Evolutionary conservation across 2,888 invertebrate species (phyloP), one percentile per base, ranked within the genome.

Genomic region (Laspeyria flexula): DNA sequence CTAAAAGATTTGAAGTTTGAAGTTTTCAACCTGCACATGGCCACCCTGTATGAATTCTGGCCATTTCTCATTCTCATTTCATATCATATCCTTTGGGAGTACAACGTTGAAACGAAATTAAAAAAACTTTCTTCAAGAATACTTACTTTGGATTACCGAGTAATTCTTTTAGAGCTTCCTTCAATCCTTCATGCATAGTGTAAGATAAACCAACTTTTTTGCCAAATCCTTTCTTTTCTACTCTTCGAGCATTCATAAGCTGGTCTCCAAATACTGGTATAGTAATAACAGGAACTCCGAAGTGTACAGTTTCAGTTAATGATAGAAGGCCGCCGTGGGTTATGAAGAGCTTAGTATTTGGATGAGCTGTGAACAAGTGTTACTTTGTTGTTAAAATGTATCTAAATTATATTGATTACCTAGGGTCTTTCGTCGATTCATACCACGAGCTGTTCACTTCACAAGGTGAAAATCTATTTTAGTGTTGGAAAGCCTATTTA

Each of bases 251-350:
- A 30, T 87, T 87, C 0, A 67, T 30, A 31, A 75, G 79, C 57
- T 87, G 86, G 42, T 87, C 86, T 5, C 53, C 79, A 15, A 75
- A 83, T 0, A 79, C 66, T 3, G 86, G 86, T 3, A 87, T 70
- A 7, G 75, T 73, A 10, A 86, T 77, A 0, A 80, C 53, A 1
- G 86, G 86, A 0, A 77, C 70, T 5, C 77, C 83, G 27, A 74
- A 81, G 34, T 77, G 71, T 0, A 84, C 16, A 1, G 82, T 64
- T 25, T 86, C 86, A 0, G 73, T 79, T 0, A 73, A 38, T 0
- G 86, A 86, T 0, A 85, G 64, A 0, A 79, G 58, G 9, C 86
- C 86, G 3, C 85, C 86, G 48, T 86, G 86, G 0, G 83, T 77
- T 15, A 86, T 73, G 37, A 86, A 86, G 0, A 86, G 57, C 0